phyloP scores from a whole-genome alignment of 2,797 vertebrate species.

The Ara ararauna region DNA sequence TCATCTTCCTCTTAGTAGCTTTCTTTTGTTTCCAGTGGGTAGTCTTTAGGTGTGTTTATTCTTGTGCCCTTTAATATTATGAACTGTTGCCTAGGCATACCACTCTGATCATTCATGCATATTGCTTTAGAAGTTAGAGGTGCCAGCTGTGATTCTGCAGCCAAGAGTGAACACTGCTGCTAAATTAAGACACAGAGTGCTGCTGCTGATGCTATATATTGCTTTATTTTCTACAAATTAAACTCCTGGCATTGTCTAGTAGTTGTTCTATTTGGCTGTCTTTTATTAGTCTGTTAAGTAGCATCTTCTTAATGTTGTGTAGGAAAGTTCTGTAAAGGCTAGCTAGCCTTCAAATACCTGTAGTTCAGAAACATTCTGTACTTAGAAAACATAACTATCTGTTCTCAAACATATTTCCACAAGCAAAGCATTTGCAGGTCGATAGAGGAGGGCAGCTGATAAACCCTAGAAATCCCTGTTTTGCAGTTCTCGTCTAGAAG shows the following conservation, averaged over 20 bases:
- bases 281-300: background rate
- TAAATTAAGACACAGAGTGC: background rate
- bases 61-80: background rate
- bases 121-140: constrained; percentile 12
- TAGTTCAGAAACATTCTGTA: background rate
- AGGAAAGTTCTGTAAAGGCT: background rate
- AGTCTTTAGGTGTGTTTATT: constrained; percentile 13
- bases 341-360: background rate
- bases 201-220: background rate
- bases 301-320: background rate
- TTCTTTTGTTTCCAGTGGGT: background rate
- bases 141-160: constrained; percentile 23
- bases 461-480: background rate
- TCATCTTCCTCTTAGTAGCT: background rate
- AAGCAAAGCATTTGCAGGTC: background rate
- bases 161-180: constrained; percentile 10
- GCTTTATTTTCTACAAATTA: background rate
- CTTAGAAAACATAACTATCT: background rate
- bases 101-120: constrained; percentile 3
- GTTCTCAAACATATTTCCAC: background rate
- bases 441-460: background rate
- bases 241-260: background rate
- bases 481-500: background rate
- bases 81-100: background rate
- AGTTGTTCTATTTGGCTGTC: background rate